A percentile compares a stretch with the other conserved stretches of the same genome.
phyloP scores from a whole-genome alignment of 2,888 invertebrate species.

The Leptinotarsa juncta region DNA sequence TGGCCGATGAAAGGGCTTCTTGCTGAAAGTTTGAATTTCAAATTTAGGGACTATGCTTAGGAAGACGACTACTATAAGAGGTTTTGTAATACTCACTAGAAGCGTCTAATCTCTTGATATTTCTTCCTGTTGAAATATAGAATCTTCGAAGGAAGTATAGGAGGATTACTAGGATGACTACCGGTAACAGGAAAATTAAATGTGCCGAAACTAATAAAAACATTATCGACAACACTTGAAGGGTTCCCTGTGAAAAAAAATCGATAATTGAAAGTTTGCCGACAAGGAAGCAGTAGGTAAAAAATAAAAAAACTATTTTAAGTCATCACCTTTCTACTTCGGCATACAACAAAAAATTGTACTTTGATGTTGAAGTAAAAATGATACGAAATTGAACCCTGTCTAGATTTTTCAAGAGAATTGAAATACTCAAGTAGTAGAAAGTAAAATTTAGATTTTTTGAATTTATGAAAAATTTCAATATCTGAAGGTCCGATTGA shows the following conservation, averaged over 20 bases:
- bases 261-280: neutral
- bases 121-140: slow-evolving; percentile 80
- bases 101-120: slow-evolving; percentile 79
- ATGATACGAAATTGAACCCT: too few relatives aligned
- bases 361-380: too few relatives aligned
- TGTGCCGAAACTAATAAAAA: slow-evolving; percentile 71
- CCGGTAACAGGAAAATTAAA: slow-evolving; percentile 74
- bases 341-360: too few relatives aligned
- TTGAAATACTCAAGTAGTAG: too few relatives aligned
- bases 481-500: too few relatives aligned
- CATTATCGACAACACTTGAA: slow-evolving; percentile 77
- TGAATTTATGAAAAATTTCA: too few relatives aligned
- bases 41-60: too few relatives aligned
- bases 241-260: slow-evolving; percentile 64
- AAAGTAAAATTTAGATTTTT: too few relatives aligned
- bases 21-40: slow-evolving; percentile 51
- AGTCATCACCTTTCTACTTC: too few relatives aligned
- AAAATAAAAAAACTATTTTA: too few relatives aligned
- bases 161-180: slow-evolving; percentile 73
- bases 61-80: neutral
- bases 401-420: too few relatives aligned
- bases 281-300: too few relatives aligned
- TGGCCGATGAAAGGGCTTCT: slow-evolving; percentile 63
- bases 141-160: slow-evolving; percentile 75
- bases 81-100: slow-evolving; percentile 68